Evolutionary conservation across 2,113 vertebrate species (phyloP), one percentile per base, ranked within the genome.

Genomic region (Anarhynchus alexandrinus): DNA sequence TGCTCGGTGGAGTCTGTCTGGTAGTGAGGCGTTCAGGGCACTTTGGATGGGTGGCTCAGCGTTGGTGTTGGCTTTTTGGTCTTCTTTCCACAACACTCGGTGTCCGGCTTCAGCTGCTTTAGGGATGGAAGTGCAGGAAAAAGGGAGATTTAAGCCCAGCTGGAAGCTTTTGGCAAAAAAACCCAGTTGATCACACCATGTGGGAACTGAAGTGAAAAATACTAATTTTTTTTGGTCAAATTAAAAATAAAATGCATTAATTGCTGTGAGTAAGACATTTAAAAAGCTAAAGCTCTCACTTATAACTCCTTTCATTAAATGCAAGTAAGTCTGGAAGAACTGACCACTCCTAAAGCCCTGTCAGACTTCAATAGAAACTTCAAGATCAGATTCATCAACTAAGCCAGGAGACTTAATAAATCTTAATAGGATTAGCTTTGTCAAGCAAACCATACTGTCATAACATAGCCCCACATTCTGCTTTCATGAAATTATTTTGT

Each of bases 321-420:
- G 8, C 8, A 2, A 5, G 1, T 66, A 26, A 4, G 2, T 42
- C 7, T 86, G 26, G 25, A 93, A 45, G 58, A 52, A 43, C 15
- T 0, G 0, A 18, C 20, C 6, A 0, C 12, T 76, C 6, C 32
- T 36, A 52, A 26, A 65, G 12, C n/a, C 2, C 3, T 26, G 0
- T 6, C 8, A 18, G 10, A 20, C 30, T n/a, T 62, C 13, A 54
- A 61, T 5, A 30, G 14, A 10, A 9, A 38, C 57, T 62, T 78
- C 51, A 49, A 23, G n/a, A 6, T 67, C 13, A 15, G 36, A 12
- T 61, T 78, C 9, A 11, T 66, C 29, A 32, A 23, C 11, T 4
- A 66, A 76, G 14, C 3, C 18, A 29, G 32, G n/a, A 59, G 34
- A 30, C 7, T 29, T 69, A 1, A 5, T 30, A 15, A 62, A 25